Conservation (phyloP, 2,888 invertebrate species). For the Dermolepida albohirtum region DNA sequence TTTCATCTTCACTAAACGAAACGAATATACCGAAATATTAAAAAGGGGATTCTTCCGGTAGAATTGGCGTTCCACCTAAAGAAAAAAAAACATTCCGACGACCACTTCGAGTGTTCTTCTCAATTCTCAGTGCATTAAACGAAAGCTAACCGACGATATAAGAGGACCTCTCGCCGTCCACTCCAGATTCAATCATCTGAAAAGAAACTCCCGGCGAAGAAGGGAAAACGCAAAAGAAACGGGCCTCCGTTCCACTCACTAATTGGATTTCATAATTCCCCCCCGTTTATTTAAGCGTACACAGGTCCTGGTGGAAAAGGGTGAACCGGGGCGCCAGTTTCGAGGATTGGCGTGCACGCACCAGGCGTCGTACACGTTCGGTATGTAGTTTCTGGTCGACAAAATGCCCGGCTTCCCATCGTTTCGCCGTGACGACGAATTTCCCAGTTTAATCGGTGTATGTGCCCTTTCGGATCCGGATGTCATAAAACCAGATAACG, state of each 20-base stretch:
- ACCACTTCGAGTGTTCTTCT: too few relatives aligned
- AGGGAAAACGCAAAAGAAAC: neutral
- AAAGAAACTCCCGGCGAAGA: neutral
- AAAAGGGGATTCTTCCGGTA: too few relatives aligned
- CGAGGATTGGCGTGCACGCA: neutral
- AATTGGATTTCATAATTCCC: constrained; percentile 5
- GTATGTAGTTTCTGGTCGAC: neutral
- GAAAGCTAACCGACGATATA: neutral
- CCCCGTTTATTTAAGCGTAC: constrained; percentile 2
- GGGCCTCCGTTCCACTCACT: neutral
- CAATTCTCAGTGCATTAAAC: too few relatives aligned
- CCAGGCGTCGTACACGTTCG: neutral
- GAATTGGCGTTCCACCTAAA: too few relatives aligned
- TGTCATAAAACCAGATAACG: constrained; percentile 6
- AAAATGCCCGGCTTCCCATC: neutral
- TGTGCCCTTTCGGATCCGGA: neutral
- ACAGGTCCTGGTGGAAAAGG: too few relatives aligned
- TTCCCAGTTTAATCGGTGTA: too few relatives aligned
- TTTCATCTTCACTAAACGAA: too few relatives aligned
- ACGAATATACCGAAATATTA: too few relatives aligned
- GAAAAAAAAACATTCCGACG: too few relatives aligned
- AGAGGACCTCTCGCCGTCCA: neutral
- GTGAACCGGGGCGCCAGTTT: too few relatives aligned
- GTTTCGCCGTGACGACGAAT: too few relatives aligned
- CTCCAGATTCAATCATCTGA: constrained; percentile 2